Evolutionary conservation across 2,113 vertebrate species (phyloP).

Genomic region (Leiothrix lutea): DNA sequence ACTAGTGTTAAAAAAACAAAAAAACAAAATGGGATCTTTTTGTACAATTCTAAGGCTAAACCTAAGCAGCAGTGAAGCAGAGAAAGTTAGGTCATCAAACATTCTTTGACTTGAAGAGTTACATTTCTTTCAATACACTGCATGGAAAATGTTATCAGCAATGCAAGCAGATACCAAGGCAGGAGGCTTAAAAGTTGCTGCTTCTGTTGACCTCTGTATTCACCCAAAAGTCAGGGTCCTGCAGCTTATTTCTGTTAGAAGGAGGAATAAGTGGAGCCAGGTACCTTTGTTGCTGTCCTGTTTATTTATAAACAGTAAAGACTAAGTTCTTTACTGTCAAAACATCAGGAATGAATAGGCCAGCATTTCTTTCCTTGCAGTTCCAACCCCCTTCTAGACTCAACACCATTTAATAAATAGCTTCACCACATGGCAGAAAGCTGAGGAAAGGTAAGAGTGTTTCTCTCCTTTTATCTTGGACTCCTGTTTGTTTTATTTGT

Average conservation of each 20-base stretch:
- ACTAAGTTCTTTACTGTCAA: not conserved
- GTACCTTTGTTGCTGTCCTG: not conserved
- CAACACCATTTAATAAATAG: not conserved
- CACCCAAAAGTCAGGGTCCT: not conserved
- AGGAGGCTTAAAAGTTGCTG: not conserved
- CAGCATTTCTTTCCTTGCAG: not conserved
- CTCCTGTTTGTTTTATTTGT: not conserved
- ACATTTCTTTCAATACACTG: not conserved
- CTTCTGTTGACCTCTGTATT: not conserved
- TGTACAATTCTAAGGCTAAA: not conserved
- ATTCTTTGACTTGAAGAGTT: not conserved
- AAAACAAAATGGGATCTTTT: accelerated
- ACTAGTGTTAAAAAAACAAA: not conserved
- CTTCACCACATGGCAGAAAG: not conserved
- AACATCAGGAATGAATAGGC: not conserved
- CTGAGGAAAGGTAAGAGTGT: not conserved
- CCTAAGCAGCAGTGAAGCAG: not conserved
- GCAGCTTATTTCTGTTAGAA: not conserved
- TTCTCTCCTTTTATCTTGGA: not conserved
- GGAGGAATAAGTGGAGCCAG: not conserved
- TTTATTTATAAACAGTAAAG: not conserved
- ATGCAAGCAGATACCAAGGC: not conserved
- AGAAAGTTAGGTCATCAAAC: not conserved
- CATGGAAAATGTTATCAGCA: not conserved
- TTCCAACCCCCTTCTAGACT: not conserved